Evolutionary conservation across 2,888 invertebrate genomes (phyloP), one percentile per base, ranked within the genome.

Genomic region (Cataglyphis livida): DNA sequence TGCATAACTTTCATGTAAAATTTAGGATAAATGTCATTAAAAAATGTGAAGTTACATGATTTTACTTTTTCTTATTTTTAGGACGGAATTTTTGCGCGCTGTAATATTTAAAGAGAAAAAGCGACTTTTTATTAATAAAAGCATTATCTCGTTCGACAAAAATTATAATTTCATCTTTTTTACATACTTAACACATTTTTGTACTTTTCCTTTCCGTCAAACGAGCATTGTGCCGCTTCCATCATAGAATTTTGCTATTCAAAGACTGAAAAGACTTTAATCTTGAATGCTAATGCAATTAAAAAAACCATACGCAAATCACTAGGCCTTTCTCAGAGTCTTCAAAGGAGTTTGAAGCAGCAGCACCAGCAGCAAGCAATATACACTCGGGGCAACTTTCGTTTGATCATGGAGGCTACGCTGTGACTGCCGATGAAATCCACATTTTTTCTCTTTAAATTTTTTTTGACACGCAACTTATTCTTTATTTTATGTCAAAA

Each of bases 241-340:
- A 25, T 21, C 12, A 18, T 38, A 18, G 12, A 57, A 44, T 32
- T 41, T 70, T 21, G 32, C 15, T 66, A n/a, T 28, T 57, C 15
- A 57, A 57, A 44, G 15, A 15, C 25, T n/a, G 35, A 59, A 78
- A 66, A 41, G 15, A 59, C 57, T 68, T 78, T 78, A 68, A 68
- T 70, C 44, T 48, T 32, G 41, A 2, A 32, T 32, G 25, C 6
- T 18, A 15, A 35, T 32, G 71, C 71, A 71, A 79, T 79, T 79
- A 79, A 71, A 79, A 76, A 59, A 71, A 71, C 18, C 78, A 18
- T 59, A n/a, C 70, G 57, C 41, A 71, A 79, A 71, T 79, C 41
- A 57, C 57, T 79, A 71, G 35, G 21, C 25, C 18, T 68, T 70
- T 70, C 32, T 25, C 35, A 44, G 44, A 32, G 28, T 70, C 57